A percentile compares a stretch with the other conserved stretches of the same genome.
phyloP scores from a whole-genome alignment of 1,140 invertebrate species.

The Linepithema humile region DNA sequence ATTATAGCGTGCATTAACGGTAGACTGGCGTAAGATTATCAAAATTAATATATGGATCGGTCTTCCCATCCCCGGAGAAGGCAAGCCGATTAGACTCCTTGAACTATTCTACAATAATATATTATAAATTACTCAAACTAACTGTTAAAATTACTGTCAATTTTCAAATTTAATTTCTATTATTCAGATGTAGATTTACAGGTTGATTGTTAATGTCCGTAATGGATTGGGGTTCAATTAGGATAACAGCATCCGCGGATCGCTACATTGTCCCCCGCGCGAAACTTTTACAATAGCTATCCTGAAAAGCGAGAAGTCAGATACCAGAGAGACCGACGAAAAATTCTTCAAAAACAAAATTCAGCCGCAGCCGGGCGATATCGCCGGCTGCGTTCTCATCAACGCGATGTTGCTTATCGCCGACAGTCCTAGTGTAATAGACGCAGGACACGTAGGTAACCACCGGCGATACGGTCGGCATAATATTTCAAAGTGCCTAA shows the following conservation, averaged over 20 bases:
- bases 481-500: conserved; percentile 81
- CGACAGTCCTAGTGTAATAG: conserved; percentile 28
- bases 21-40: background rate
- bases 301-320: background rate
- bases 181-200: background rate
- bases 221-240: background rate
- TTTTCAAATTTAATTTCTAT: background rate
- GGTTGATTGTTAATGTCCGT: background rate
- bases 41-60: background rate
- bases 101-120: background rate
- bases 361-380: background rate
- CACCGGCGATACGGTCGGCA: conserved; percentile 74
- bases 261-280: background rate
- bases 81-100: background rate
- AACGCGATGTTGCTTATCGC: conserved; percentile 43
- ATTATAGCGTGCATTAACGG: background rate
- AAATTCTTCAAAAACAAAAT: conserved; percentile 74
- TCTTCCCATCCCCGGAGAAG: background rate
- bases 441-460: conserved; percentile 31
- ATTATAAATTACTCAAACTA: too few relatives aligned
- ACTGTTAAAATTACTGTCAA: too few relatives aligned
- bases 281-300: too few relatives aligned
- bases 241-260: background rate
- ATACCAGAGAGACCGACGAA: conserved; percentile 61
- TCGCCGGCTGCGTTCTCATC: background rate